phyloP scores from a whole-genome alignment of 1,140 invertebrate genomes.

The Eulimnadia texana region DNA sequence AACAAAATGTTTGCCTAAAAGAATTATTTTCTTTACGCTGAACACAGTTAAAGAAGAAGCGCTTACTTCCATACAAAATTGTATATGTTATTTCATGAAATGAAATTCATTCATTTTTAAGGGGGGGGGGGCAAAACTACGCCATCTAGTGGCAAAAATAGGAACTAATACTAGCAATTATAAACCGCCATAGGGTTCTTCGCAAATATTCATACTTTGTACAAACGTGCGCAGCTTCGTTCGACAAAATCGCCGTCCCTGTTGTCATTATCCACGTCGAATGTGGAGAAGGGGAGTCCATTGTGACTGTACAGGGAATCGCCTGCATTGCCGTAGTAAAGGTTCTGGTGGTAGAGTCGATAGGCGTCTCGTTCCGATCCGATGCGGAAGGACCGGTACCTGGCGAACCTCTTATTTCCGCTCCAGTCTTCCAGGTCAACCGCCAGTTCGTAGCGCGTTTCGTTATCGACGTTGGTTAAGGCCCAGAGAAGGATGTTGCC shows the following conservation, averaged over 20 bases:
- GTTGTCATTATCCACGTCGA: slow-evolving; percentile 32
- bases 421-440: slow-evolving; percentile 35
- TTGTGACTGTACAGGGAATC: slow-evolving; percentile 32
- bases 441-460: slow-evolving; percentile 27
- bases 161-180: no score
- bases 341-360: slow-evolving; percentile 22
- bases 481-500: slow-evolving; percentile 24
- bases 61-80: no score
- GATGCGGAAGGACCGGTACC: slow-evolving; percentile 22
- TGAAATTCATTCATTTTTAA: no score
- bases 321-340: slow-evolving; percentile 24
- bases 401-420: slow-evolving; percentile 27
- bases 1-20: no score
- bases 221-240: slow-evolving; percentile 22
- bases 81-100: no score
- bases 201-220: slow-evolving; percentile 22
- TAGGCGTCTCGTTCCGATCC: slow-evolving; percentile 22
- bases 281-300: slow-evolving; percentile 31
- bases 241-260: slow-evolving; percentile 22
- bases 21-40: no score
- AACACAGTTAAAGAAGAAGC: no score
- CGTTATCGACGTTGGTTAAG: slow-evolving; percentile 31
- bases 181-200: no score
- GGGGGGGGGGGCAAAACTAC: no score
- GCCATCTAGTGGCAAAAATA: no score